These are phyloP conservation scores for Thelaira solivaga DNA, from an alignment of 2,888 invertebrate species.

Conservation along the genomic window DNA sequence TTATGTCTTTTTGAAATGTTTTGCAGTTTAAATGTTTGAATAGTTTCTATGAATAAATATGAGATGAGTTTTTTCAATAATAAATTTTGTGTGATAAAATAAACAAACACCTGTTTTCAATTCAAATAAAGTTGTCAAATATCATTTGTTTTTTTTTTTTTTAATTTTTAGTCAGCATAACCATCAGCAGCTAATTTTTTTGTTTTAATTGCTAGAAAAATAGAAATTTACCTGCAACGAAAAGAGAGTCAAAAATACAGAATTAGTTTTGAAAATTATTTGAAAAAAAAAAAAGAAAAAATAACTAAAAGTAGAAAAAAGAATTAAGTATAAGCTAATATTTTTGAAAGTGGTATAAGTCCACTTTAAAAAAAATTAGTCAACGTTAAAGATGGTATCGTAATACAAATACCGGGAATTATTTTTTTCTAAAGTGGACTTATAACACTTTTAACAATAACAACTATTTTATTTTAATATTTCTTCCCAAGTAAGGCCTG, in stretches of 20 bases:
- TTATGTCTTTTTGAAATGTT: too few relatives aligned
- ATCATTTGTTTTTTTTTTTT: neutral
- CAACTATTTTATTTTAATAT: too few relatives aligned
- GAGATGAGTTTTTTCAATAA: neutral
- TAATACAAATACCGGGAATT: too few relatives aligned
- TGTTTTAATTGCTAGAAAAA: neutral
- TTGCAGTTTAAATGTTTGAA: too few relatives aligned
- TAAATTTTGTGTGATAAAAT: neutral
- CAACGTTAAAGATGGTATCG: too few relatives aligned
- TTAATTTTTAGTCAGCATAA: neutral
- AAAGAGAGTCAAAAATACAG: neutral
- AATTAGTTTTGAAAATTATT: neutral
- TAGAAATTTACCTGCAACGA: conserved; percentile 48
- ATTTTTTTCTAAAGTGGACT: too few relatives aligned
- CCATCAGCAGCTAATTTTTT: conserved; percentile 5
- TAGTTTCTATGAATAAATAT: too few relatives aligned
- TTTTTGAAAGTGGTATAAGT: too few relatives aligned
- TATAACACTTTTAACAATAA: too few relatives aligned
- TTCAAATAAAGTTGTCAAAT: neutral
- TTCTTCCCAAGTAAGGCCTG: too few relatives aligned
- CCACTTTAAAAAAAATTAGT: too few relatives aligned
- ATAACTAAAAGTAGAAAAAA: neutral
- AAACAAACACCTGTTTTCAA: conserved; percentile 38
- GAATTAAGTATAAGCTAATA: too few relatives aligned
- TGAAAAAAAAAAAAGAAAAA: neutral